Base-by-base conservation (phyloP, 2,797 vertebrate species). In the Oryzias dopingdopingensis region DNA sequence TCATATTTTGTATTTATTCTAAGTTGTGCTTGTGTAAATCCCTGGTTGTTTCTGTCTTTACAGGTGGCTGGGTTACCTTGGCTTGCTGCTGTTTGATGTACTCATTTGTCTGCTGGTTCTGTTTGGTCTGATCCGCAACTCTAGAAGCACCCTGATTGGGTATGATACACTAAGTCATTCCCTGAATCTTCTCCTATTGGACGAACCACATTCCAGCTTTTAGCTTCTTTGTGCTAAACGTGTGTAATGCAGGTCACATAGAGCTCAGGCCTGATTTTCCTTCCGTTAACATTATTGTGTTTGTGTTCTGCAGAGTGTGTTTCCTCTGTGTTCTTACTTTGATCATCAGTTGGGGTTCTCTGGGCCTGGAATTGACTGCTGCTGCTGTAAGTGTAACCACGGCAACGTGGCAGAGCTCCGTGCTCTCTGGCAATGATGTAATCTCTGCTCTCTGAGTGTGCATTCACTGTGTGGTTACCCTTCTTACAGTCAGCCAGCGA, bases 51-150 rank as follows among this genome's bases (percentile, higher is more conserved):
- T 66, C 44, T 70, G 2, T 56, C 1, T 64, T 42, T 51, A 12
- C 86, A 98, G 96, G 86, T 98, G 96, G 96, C 83, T 96, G 85
- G 95, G 92, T 2, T 98, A 97, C 72, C 82, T 98, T 40, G 89
- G 93, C 43, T 82, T 98, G 60, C 92, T 98, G 53, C 88, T 98
- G 52, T 95, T 97, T 6, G 90, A 98, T 4, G 95, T 96, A 2
- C 88, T 95, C 71, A 95, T 97, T 59, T 98, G 96, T 80, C 90
- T 98, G 52, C 91, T 98, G 84, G 96, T 96, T 81, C 93, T 98
- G 15, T 95, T 96, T 0, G 96, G 96, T 20, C 93, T 98, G 62
- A 97, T 97, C 49, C 94, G 95, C 26, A 98, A 96, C 91, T 98
- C 96, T 52, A 93, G 95, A 74, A 94, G 93, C 67, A 95, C 93